These are phyloP conservation scores for Mythimna vitellina DNA, from an alignment of 2,888 invertebrate genomes.

Conservation along the genomic window DNA sequence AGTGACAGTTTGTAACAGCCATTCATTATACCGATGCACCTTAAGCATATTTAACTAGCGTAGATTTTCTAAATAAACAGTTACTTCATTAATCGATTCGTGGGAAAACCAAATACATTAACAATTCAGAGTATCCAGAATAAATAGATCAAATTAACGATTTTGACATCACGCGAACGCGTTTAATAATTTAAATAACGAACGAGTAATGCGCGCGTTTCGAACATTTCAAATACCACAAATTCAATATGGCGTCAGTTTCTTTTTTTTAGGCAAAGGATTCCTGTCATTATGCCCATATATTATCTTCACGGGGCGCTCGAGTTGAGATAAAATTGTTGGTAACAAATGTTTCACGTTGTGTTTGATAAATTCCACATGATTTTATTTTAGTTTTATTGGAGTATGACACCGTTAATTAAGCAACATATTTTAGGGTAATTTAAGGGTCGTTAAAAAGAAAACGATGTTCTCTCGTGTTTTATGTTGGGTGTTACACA, in stretches of 20 bases:
- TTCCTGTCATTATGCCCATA: slow-evolving; percentile 84
- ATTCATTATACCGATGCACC: slow-evolving; percentile 49
- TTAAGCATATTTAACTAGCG: slow-evolving; percentile 42
- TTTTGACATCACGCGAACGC: slow-evolving; percentile 64
- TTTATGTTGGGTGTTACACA: slow-evolving; percentile 58
- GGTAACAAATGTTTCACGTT: slow-evolving; percentile 71
- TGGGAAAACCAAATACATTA: slow-evolving; percentile 59
- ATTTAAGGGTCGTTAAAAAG: slow-evolving; percentile 63
- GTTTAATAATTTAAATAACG: slow-evolving; percentile 63
- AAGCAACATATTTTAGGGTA: slow-evolving; percentile 66
- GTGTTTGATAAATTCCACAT: slow-evolving; percentile 68
- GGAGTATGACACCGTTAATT: slow-evolving; percentile 67
- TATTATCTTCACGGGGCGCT: slow-evolving; percentile 84
- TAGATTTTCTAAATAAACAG: slow-evolving; percentile 54
- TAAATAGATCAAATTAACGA: slow-evolving; percentile 72
- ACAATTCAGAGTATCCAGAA: slow-evolving; percentile 53
- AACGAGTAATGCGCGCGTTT: slow-evolving; percentile 75
- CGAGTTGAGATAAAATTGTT: slow-evolving; percentile 77
- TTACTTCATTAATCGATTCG: slow-evolving; percentile 54
- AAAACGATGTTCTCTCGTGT: slow-evolving; percentile 59
- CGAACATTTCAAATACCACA: slow-evolving; percentile 81
- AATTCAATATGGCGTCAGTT: slow-evolving; percentile 80
- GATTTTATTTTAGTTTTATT: slow-evolving; percentile 69
- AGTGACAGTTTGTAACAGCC: slow-evolving; percentile 44
- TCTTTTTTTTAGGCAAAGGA: slow-evolving; percentile 76